A percentile compares a stretch with the other conserved stretches of the same genome.
These are phyloP conservation scores for Oxygymnocypris stewartii DNA, from an alignment of 2,113 vertebrate genomes.

Conservation along the genomic window DNA sequence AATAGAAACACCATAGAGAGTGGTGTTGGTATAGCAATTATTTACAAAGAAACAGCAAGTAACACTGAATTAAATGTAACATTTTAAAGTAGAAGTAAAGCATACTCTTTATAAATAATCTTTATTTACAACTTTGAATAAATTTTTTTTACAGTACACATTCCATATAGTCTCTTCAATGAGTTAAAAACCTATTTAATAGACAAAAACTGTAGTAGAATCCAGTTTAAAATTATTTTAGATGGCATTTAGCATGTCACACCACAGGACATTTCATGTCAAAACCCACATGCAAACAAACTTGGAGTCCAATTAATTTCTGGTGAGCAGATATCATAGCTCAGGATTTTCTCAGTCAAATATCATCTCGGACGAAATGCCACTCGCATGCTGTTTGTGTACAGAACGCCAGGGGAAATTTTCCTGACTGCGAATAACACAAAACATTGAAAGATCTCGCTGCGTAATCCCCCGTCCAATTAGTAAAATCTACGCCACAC, in stretches of 20 bases:
- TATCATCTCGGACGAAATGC: background rate
- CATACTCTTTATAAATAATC: too few relatives aligned
- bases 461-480: constrained; percentile 48
- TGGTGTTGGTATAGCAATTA: too few relatives aligned
- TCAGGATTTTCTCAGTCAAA: background rate
- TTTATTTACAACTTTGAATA: too few relatives aligned
- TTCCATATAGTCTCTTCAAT: too few relatives aligned
- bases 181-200: background rate
- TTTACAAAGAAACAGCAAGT: too few relatives aligned
- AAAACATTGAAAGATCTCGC: constrained; percentile 31
- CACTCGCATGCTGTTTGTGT: background rate
- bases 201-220: background rate
- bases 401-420: constrained; percentile 22
- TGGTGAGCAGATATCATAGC: background rate
- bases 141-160: too few relatives aligned
- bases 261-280: background rate
- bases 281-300: too few relatives aligned
- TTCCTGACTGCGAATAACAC: background rate
- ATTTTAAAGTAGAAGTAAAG: too few relatives aligned
- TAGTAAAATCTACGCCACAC: constrained; percentile 41
- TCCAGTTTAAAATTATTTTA: background rate
- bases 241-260: background rate
- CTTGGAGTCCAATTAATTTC: background rate
- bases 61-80: too few relatives aligned
- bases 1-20: too few relatives aligned